A percentile compares a stretch with the other conserved stretches of the same genome.
Conservation (phyloP, 2,797 vertebrate genomes). For the Pangasius macronema region DNA sequence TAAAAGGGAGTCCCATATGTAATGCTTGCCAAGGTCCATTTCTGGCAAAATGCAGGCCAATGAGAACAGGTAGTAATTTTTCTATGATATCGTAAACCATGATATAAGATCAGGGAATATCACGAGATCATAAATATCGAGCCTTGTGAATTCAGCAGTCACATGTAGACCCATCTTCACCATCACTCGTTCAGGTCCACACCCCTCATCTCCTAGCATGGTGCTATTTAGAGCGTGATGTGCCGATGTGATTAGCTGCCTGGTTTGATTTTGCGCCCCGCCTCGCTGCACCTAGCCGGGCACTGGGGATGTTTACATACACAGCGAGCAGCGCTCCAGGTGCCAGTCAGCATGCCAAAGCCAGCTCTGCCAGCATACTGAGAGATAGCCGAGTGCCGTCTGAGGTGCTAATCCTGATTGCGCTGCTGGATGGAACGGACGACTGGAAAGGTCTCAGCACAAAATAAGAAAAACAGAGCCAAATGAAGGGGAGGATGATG, state of each 20-base stretch:
- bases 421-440: constrained; percentile 23
- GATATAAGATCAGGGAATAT: background rate
- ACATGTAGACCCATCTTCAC: background rate
- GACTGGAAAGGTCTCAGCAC: constrained; percentile 31
- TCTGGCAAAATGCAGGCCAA: background rate
- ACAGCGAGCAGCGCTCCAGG: constrained; percentile 64
- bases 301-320: constrained; percentile 58
- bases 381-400: constrained; percentile 6
- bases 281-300: constrained; percentile 65
- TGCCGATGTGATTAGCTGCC: constrained; percentile 63
- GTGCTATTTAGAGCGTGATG: constrained; percentile 69
- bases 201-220: background rate
- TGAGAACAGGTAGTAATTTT: background rate
- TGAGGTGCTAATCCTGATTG: constrained; percentile 22
- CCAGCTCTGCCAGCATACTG: constrained; percentile 47
- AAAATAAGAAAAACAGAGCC: constrained; percentile 18
- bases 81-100: too few species aligned
- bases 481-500: constrained; percentile 16
- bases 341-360: constrained; percentile 60
- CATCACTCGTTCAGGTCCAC: background rate
- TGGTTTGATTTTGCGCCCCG: constrained; percentile 55
- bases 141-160: background rate
- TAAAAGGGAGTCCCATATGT: background rate
- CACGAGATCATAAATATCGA: background rate
- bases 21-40: too few species aligned